Evolutionary conservation across 2,888 invertebrate species (phyloP), one percentile per base, ranked within the genome.

Genomic region (Pyrocoelia pectoralis): DNA sequence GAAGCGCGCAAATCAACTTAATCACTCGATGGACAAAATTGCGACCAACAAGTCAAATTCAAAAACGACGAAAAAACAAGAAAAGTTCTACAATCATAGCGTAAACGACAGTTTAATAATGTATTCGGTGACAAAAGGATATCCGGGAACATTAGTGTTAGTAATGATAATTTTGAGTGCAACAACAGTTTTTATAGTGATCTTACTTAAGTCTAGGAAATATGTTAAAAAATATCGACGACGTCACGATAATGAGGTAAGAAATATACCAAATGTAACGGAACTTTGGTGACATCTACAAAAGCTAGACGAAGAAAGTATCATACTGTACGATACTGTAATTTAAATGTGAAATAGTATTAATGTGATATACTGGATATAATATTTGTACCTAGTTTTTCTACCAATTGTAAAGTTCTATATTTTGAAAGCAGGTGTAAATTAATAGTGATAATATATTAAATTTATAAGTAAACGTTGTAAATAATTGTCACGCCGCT

Each of bases 281-380:
- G 89, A 90, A 73, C 83, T 89, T 65, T 90, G 90, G 90, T 89
- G 89, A 90, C 88, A 86, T 77, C 79, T 86, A 77, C 83, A 85
- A 73, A 84, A 71, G 63, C 84, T 83, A 62, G 78, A 83, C 74
- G 86, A 86, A 41, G 81, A 86, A 82, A 82, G 85, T 82, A 82
- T 73, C 52, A 65, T 65, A 55, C 70, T 69, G 56, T 69, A 70
- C 56, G 72, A 73, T 61, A 72, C 72, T 24, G 65, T 72, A 53
- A 66, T 70, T 60, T 71, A 63, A n/a, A 63, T 61, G 56, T 46
- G 54, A 50, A 50, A 61, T 64, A 59, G 66, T 68, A 33, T 60
- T 48, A 60, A 66, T 70, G 70, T 70, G 70, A 69, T 70, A 68
- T 57, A 68, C 65, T 67, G 65, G 56, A 62, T 55, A 55, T 55